Conservation (phyloP, 1,140 invertebrate genomes). For the Pogonomyrmex californicus region DNA sequence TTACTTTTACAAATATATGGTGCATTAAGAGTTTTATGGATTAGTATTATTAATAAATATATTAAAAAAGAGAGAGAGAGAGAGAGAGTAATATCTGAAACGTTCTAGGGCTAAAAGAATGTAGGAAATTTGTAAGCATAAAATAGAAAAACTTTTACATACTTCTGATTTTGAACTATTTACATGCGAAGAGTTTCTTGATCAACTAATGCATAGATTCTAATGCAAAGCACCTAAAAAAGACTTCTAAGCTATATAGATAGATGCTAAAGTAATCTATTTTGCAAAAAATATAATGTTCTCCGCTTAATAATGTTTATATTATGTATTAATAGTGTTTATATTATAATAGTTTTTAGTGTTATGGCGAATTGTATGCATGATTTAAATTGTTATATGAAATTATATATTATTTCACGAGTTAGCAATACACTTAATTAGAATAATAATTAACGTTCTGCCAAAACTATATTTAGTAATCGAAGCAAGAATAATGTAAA, state of each 20-base stretch:
- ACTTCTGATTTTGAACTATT: background rate
- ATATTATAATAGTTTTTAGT: too few relatives aligned
- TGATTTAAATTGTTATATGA: background rate
- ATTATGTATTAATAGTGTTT: too few relatives aligned
- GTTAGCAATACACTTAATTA: conserved; percentile 9
- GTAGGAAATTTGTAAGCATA: background rate
- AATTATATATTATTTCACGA: background rate
- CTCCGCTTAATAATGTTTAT: background rate
- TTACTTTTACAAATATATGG: background rate
- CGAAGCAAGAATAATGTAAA: background rate
- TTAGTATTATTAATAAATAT: background rate
- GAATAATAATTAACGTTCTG: conserved; percentile 3
- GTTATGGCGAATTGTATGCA: too few relatives aligned
- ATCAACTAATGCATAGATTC: background rate
- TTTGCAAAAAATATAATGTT: conserved; percentile 12
- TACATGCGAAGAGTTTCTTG: background rate
- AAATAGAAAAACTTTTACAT: background rate
- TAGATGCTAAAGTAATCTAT: background rate
- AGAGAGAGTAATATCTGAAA: background rate
- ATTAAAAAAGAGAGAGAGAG: background rate
- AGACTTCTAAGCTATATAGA: too few relatives aligned
- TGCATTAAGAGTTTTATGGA: background rate
- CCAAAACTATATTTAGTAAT: background rate
- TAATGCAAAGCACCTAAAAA: too few relatives aligned
- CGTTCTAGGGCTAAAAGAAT: background rate